phyloP scores from a whole-genome alignment of 2,797 vertebrate genomes.

The Poecile montanus region DNA sequence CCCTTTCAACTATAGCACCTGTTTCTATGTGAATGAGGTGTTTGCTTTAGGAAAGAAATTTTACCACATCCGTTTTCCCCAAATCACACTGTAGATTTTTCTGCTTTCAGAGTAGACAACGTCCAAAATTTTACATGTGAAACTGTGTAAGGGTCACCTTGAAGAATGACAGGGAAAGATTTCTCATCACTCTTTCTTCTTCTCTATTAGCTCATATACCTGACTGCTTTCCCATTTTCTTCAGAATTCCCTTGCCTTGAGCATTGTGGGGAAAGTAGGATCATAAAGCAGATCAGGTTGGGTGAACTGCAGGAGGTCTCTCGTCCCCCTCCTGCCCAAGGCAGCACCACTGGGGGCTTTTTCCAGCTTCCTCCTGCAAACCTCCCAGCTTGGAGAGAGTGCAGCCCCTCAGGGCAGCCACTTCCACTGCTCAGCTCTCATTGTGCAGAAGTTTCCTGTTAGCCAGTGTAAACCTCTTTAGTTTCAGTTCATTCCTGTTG shows the following conservation, averaged over 20 bases:
- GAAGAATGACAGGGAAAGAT: not conserved
- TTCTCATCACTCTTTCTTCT: not conserved
- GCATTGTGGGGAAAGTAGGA: not conserved
- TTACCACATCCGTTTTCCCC: not conserved
- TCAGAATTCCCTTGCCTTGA: not conserved
- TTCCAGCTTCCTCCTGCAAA: not conserved
- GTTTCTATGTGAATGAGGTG: not conserved
- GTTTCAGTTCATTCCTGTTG: not conserved
- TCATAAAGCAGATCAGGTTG: not conserved
- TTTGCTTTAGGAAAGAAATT: not conserved
- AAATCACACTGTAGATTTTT: not conserved
- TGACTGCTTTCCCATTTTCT: not conserved
- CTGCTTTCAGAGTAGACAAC: not conserved
- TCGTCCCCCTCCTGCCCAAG: not conserved
- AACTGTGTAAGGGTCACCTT: not conserved
- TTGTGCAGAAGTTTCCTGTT: not conserved
- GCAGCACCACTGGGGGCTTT: not conserved
- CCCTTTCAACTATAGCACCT: not conserved
- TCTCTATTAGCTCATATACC: not conserved
- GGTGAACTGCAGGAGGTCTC: not conserved
- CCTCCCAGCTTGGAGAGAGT: not conserved
- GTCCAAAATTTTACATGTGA: not conserved
- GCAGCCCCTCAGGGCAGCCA: not conserved
- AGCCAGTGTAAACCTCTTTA: not conserved
- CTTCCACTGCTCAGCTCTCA: not conserved